phyloP scores from a whole-genome alignment of 2,113 vertebrate species.

The Struthidea cinerea region DNA sequence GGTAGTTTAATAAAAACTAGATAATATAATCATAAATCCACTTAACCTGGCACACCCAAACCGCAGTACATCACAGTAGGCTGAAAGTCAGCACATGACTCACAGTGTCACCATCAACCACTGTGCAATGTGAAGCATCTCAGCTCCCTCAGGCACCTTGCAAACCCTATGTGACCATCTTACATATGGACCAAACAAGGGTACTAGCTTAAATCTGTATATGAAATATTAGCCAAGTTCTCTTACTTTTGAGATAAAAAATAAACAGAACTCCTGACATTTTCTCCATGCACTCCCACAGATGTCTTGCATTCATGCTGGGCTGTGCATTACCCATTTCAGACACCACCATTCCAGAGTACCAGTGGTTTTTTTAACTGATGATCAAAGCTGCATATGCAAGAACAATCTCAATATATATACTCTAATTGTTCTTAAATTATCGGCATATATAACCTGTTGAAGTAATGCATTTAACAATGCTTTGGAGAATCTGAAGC shows the following conservation, averaged over 20 bases:
- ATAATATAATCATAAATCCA: neutral
- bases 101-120: neutral
- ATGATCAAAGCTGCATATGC: neutral
- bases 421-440: neutral
- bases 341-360: neutral
- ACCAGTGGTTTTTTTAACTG: fast-evolving
- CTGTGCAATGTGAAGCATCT: fast-evolving
- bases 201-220: neutral
- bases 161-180: neutral
- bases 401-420: neutral
- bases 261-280: neutral
- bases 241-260: neutral
- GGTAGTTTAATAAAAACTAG: neutral
- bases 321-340: neutral
- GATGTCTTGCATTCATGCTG: neutral
- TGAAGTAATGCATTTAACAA: neutral
- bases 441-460: neutral
- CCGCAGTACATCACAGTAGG: neutral
- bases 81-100: neutral
- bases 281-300: neutral
- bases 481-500: neutral
- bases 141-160: neutral
- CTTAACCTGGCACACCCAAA: neutral
- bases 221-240: neutral
- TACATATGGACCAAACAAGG: neutral